These are phyloP conservation scores for Elmis aenea DNA, from an alignment of 2,888 invertebrate species.

Conservation along the genomic window DNA sequence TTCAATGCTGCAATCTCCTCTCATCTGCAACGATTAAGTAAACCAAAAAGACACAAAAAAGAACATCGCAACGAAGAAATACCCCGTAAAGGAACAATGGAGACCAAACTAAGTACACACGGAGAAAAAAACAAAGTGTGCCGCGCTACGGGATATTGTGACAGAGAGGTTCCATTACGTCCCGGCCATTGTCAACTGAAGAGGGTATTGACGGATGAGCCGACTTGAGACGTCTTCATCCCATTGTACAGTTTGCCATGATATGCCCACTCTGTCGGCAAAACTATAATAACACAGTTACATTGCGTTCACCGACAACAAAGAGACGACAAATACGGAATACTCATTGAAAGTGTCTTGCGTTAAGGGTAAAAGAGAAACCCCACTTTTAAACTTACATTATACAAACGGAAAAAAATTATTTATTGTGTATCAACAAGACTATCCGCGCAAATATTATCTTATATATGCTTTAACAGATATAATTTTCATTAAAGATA, in stretches of 20 bases:
- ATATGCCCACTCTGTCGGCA: conserved; percentile 5
- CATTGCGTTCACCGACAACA: no score
- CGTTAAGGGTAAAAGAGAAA: no score
- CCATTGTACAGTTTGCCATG: conserved; percentile 16
- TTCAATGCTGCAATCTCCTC: no score
- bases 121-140: conserved; percentile 21
- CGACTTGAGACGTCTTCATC: conserved; percentile 25
- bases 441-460: no score
- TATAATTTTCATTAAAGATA: no score
- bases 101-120: conserved; percentile 19
- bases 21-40: conserved; percentile 11
- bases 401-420: no score
- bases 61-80: conserved; percentile 13
- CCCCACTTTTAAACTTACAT: no score
- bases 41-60: conserved; percentile 18
- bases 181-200: conserved; percentile 22
- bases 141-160: conserved; percentile 24
- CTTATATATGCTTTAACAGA: no score
- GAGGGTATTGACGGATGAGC: conserved; percentile 29
- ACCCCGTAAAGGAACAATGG: conserved; percentile 22
- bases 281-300: conserved; percentile 1
- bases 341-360: no score
- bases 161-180: conserved; percentile 22
- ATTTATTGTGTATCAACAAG: no score
- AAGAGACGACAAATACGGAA: no score